phyloP scores from a whole-genome alignment of 2,113 vertebrate genomes.

The Gasterosteus nipponicus region DNA sequence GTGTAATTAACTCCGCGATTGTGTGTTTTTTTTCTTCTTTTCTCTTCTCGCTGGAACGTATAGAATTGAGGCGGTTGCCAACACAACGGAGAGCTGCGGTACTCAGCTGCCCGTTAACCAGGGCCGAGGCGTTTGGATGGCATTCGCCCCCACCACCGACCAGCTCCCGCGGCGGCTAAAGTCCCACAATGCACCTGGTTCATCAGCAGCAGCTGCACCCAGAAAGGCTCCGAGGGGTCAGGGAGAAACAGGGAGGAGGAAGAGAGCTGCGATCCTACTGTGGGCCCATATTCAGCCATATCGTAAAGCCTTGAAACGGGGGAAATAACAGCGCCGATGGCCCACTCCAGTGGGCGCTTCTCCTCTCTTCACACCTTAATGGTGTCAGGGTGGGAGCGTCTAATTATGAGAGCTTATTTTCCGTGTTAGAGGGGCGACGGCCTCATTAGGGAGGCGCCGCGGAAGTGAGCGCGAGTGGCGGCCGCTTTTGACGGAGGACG shows the following conservation, averaged over 20 bases:
- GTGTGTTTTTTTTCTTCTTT: neutral
- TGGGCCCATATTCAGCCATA: constrained; percentile 20
- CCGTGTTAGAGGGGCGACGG: constrained; percentile 50
- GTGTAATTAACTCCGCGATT: neutral
- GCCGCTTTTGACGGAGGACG: constrained; percentile 52
- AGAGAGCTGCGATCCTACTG: neutral
- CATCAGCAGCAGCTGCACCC: constrained; percentile 74
- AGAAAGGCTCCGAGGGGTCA: constrained; percentile 84
- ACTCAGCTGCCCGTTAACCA: no score
- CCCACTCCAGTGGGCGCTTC: constrained; percentile 26
- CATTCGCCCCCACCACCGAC: constrained; percentile 79
- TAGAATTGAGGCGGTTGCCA: neutral
- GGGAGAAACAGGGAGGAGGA: constrained; percentile 50
- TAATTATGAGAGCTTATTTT: constrained; percentile 73
- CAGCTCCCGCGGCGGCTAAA: constrained; percentile 76
- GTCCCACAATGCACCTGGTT: constrained; percentile 85
- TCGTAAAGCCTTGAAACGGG: constrained; percentile 42
- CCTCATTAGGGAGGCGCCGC: constrained; percentile 63
- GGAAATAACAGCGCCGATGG: constrained; percentile 47
- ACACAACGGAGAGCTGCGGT: no score
- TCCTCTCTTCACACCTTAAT: constrained; percentile 53
- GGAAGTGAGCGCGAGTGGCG: constrained; percentile 42
- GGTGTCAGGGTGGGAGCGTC: constrained; percentile 54
- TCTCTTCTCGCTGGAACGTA: neutral
- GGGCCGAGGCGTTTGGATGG: constrained; percentile 41